A percentile compares a stretch with the other conserved stretches of the same genome.
phyloP scores from a whole-genome alignment of 2,888 invertebrate genomes.

The Perizoma flavofasciatum region DNA sequence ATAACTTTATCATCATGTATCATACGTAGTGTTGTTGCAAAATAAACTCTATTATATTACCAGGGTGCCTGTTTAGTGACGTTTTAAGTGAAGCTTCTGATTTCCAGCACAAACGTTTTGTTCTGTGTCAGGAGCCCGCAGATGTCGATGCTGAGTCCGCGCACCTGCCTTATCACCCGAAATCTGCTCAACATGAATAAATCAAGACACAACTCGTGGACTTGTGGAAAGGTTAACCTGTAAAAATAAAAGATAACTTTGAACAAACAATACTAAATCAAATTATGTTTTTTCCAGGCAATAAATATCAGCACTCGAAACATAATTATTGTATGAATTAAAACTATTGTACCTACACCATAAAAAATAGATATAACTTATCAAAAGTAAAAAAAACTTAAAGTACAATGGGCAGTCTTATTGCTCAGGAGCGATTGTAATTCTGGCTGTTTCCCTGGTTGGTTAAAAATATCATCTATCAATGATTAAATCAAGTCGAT shows the following conservation, averaged over 20 bases:
- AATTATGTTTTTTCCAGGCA: conserved; percentile 14
- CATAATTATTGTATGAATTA: too few species aligned
- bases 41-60: too few species aligned
- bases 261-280: conserved; percentile 4
- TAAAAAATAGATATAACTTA: too few species aligned
- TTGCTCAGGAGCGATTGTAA: background rate
- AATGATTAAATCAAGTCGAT: too few species aligned
- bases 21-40: too few species aligned
- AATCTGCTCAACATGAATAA: conserved; percentile 50
- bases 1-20: too few species aligned
- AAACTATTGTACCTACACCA: too few species aligned
- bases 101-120: background rate
- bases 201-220: conserved; percentile 45
- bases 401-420: too few species aligned
- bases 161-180: conserved; percentile 50
- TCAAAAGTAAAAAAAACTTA: too few species aligned
- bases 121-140: conserved; percentile 29
- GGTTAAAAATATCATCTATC: too few species aligned
- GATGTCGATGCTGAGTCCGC: conserved; percentile 52
- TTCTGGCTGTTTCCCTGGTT: too few species aligned
- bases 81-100: background rate
- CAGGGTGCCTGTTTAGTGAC: too few species aligned
- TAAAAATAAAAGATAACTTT: conserved; percentile 30
- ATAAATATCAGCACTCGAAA: background rate
- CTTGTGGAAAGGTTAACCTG: conserved; percentile 29